Evolutionary conservation across 2,888 invertebrate species (phyloP), one percentile per base, ranked within the genome.

Genomic region (Seira musarum): DNA sequence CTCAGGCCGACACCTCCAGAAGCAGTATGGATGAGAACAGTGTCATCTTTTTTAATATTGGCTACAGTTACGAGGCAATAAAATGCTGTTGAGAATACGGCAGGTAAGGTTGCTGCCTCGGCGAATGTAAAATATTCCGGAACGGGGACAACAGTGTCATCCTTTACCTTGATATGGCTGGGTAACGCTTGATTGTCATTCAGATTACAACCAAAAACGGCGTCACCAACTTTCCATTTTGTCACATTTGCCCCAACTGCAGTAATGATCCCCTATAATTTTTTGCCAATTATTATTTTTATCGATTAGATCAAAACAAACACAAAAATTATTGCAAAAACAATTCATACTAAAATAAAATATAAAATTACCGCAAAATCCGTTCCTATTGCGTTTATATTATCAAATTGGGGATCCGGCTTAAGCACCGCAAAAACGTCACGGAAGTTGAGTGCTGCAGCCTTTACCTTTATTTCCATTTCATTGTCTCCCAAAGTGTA

Each of bases 1-100:
- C n/a, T 66, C 1, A 84, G n/a, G 0, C 84, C 84, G 0, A 84
- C 84, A 0, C 84, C 84, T 0, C 84, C 84, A 13, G 81, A 79
- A 3, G 79, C 81, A 0, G 81, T 81, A 21, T 84, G 84, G 15
- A 84, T 74, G 5, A 84, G 60, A 0, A 77, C 22, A 1, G 72
- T 82, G 19, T 78, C 78, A 21, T 21, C 49, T 5, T 21, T 10
- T 8, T 46, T 40, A 0, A 78, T 78, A 22, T 78, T 24, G n/a
- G 71, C 78, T 2, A 78, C 49, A 0, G 21, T 49, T 5, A 66
- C 19, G 1, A 78, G 30, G 22, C 78, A 78, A 19, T 78, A 72
- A 25, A 67, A 22, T 8, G 71, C 71, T 0, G 78, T 72, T 1
- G 71, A 35, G 24, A 72, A 72, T 8, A 78, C 78, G 2, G 72